Conservation (phyloP, 2,797 vertebrate genomes). For the Nyctibius grandis region DNA sequence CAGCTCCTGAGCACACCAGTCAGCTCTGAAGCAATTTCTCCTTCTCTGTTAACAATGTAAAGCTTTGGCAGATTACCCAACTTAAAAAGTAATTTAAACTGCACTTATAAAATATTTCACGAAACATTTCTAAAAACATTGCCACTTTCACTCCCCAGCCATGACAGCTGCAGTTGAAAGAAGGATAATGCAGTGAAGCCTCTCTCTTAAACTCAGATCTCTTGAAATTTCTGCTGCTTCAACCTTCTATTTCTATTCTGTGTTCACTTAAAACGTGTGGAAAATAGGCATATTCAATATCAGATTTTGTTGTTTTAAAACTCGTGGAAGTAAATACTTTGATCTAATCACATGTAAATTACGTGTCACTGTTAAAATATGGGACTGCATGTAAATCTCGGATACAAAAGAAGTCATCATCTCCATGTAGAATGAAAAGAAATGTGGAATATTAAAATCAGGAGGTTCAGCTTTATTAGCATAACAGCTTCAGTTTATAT, state of each 20-base stretch:
- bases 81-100: constrained; percentile 61
- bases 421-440: constrained; percentile 63
- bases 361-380: constrained; percentile 70
- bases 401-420: constrained; percentile 68
- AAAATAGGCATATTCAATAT: constrained; percentile 59
- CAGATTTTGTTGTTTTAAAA: constrained; percentile 68
- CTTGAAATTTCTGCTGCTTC: constrained; percentile 61
- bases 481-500: constrained; percentile 61
- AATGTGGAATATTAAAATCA: constrained; percentile 66
- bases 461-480: constrained; percentile 58
- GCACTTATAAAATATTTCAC: constrained; percentile 60
- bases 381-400: constrained; percentile 63
- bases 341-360: constrained; percentile 72
- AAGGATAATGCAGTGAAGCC: neutral
- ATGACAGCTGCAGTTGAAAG: constrained; percentile 52
- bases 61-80: constrained; percentile 54
- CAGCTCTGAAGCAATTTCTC: neutral
- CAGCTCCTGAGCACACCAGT: neutral
- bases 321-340: constrained; percentile 63
- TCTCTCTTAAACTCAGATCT: constrained; percentile 42
- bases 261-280: constrained; percentile 57
- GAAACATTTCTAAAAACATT: constrained; percentile 56
- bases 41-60: constrained; percentile 41
- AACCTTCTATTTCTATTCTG: constrained; percentile 52
- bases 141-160: constrained; percentile 29